phyloP scores from a whole-genome alignment of 2,113 vertebrate genomes.

The Orthonyx spaldingii region DNA sequence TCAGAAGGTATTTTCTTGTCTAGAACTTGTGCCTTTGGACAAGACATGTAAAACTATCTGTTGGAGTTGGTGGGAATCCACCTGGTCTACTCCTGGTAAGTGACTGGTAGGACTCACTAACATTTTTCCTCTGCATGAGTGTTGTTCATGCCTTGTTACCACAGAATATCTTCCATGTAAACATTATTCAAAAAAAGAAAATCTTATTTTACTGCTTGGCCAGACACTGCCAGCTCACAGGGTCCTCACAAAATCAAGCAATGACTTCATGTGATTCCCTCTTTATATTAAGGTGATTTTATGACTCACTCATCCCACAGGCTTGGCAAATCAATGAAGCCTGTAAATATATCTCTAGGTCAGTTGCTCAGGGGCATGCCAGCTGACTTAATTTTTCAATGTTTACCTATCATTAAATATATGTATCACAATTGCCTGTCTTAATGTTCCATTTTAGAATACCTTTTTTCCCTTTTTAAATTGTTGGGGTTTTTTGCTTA shows the following conservation, averaged over 20 bases:
- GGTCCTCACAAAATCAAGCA: neutral
- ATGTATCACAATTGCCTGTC: neutral
- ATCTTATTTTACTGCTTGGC: neutral
- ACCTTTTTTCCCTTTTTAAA: neutral
- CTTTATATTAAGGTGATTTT: neutral
- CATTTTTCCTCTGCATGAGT: neutral
- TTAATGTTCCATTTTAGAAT: neutral
- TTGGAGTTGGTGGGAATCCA: neutral
- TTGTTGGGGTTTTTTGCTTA: neutral
- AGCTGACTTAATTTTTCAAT: neutral
- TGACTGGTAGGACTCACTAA: neutral
- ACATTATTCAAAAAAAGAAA: neutral
- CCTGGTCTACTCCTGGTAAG: neutral
- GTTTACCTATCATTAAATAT: neutral
- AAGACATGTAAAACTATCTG: neutral
- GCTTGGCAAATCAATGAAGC: neutral
- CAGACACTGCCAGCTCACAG: neutral
- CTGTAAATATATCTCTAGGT: neutral
- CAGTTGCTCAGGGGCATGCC: neutral
- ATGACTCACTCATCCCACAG: neutral
- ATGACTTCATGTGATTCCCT: neutral
- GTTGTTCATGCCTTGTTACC: neutral
- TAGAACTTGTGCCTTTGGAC: neutral
- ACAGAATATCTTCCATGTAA: neutral
- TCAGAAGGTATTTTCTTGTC: neutral